Conservation (phyloP, 35 echinoderm and acorn worm species). For the Eucidaris tribuloides region DNA sequence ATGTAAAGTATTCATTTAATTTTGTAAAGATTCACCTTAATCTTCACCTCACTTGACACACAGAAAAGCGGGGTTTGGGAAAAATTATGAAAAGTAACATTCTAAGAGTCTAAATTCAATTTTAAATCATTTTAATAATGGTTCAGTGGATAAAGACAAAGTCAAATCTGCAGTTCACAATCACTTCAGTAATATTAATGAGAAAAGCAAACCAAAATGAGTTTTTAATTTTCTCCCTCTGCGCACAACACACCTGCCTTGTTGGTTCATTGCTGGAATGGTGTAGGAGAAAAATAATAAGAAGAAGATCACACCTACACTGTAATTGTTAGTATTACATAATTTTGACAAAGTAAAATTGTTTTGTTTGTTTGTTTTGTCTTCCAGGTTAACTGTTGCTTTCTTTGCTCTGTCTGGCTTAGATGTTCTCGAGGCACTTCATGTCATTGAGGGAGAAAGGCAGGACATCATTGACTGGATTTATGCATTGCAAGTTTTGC, state of each 20-base stretch:
- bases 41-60: too few relatives aligned
- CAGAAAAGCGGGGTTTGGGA: too few relatives aligned
- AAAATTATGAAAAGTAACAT: too few relatives aligned
- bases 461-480: constrained; percentile 90
- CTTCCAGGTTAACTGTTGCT: constrained; percentile 75
- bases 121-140: too few relatives aligned
- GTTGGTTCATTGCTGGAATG: background rate
- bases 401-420: constrained; percentile 96
- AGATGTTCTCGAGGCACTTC: constrained; percentile 70
- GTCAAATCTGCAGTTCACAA: too few relatives aligned
- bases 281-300: background rate
- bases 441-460: constrained; percentile 50
- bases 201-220: background rate
- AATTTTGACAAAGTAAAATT: background rate
- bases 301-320: background rate
- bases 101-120: too few relatives aligned
- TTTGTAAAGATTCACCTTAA: too few relatives aligned
- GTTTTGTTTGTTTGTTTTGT: constrained; percentile 7
- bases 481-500: constrained; percentile 89
- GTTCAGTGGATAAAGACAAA: too few relatives aligned
- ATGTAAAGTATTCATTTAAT: too few relatives aligned
- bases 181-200: too few relatives aligned
- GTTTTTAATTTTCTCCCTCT: background rate
- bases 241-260: background rate
- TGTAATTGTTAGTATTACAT: background rate